Conservation (phyloP, 1,140 invertebrate genomes). For the Lerema accius region DNA sequence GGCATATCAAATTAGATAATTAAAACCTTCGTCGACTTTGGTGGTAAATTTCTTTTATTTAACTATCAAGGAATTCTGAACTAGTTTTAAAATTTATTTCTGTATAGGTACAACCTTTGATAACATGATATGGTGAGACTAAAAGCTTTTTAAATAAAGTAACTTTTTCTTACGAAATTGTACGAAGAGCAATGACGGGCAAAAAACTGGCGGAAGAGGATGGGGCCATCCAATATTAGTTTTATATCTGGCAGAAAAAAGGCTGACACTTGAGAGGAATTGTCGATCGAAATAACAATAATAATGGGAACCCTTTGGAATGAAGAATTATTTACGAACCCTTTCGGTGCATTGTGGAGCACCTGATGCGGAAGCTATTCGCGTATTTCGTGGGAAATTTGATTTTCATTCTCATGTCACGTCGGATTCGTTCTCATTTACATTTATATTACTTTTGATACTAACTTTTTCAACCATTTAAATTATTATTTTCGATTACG, state of each 20-base stretch:
- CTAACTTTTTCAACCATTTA: too few relatives aligned
- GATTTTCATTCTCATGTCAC: constrained; percentile 30
- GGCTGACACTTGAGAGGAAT: constrained; percentile 72
- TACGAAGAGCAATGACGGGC: constrained; percentile 60
- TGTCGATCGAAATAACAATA: constrained; percentile 78
- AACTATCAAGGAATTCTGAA: constrained; percentile 48
- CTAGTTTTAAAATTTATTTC: constrained; percentile 42
- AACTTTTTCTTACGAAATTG: constrained; percentile 59
- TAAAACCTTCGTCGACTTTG: constrained; percentile 64
- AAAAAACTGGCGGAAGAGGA: constrained; percentile 78
- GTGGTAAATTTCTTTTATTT: constrained; percentile 60
- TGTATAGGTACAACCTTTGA: constrained; percentile 37
- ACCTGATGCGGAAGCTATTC: constrained; percentile 79
- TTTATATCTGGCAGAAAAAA: constrained; percentile 80
- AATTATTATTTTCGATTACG: too few relatives aligned
- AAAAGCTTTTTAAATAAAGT: constrained; percentile 68
- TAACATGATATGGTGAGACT: constrained; percentile 40
- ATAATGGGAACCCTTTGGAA: constrained; percentile 73
- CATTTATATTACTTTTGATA: too few relatives aligned
- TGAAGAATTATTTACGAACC: constrained; percentile 68
- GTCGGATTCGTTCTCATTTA: constrained; percentile 5
- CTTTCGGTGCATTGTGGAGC: constrained; percentile 62
- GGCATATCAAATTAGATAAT: constrained; percentile 72
- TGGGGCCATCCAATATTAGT: constrained; percentile 81
- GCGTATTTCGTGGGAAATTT: constrained; percentile 70